Evolutionary conservation across 2,888 invertebrate genomes (phyloP), one percentile per base, ranked within the genome.

Genomic region (Busseola fusca): DNA sequence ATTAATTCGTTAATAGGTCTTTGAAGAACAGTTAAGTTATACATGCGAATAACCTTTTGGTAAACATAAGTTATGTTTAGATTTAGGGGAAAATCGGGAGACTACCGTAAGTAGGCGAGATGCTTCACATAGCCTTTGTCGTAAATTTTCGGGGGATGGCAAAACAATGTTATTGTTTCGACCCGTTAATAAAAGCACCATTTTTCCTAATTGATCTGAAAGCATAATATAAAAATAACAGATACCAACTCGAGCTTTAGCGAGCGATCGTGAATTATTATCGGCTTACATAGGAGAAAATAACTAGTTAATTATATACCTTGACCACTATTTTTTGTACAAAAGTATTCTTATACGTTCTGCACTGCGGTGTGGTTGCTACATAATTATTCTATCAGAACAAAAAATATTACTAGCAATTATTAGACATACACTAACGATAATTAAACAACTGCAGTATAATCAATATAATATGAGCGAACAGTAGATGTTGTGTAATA

Each of bases 241-340:
- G 21, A 42, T 27, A 9, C n/a, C n/a, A n/a, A n/a, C 50, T 18
- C 34, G n/a, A 9, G n/a, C n/a, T 34, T 9, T 59, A 56, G 37
- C 27, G 50, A 50, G 48, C 18, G 42, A 68, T 50, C 63, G 42
- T 50, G 50, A 74, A 79, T 71, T 48, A 75, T 63, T 56, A 70
- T 68, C 64, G 37, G 50, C 50, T 67, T 58, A 64, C 40, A 37
- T 58, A 54, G 9, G 42, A 59, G 30, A 59, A 34, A 72, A 66
- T 52, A 54, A 40, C 30, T 58, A 60, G 34, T 77, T 62, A 58
- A 54, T 54, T 70, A 59, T 50, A 56, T 14, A 4, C 34, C 18
- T 48, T 34, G 5, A 30, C 10, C 40, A 57, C 37, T 54, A 58
- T 54, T 69, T 78, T 67, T 73, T 54, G 42, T 27, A 56, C 56